Conservation (phyloP, 1,140 invertebrate species). For the Zophobas morio region DNA sequence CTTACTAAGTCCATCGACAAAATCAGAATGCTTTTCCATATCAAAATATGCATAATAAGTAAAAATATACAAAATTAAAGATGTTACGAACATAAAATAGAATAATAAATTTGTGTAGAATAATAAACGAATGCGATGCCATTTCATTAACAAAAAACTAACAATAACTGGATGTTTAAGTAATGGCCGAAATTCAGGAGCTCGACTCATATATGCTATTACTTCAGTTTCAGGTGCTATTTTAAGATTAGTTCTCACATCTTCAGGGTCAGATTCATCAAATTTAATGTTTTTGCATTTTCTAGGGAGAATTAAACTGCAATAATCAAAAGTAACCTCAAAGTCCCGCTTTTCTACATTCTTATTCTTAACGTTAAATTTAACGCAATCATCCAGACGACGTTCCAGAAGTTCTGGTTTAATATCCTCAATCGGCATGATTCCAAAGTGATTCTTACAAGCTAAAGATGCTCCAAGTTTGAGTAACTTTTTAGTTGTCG, state of each 20-base stretch:
- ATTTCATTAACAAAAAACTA: conserved; percentile 87
- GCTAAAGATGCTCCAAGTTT: conserved; percentile 81
- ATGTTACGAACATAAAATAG: conserved; percentile 79
- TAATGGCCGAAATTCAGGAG: conserved; percentile 76
- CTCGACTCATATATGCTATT: conserved; percentile 77
- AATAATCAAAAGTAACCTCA: conserved; percentile 81
- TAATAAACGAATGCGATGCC: conserved; percentile 81
- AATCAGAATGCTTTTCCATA: conserved; percentile 24
- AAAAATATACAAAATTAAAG: conserved; percentile 78
- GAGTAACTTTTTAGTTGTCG: conserved; percentile 75
- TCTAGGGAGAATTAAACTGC: conserved; percentile 70
- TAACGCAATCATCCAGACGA: conserved; percentile 78
- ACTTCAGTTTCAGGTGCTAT: conserved; percentile 73
- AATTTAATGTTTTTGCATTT: conserved; percentile 25
- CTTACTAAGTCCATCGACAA: conserved; percentile 17
- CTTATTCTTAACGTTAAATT: conserved; percentile 67
- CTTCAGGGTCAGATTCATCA: conserved; percentile 50
- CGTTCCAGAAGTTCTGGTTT: conserved; percentile 75
- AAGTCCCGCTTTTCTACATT: conserved; percentile 75
- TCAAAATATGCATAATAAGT: conserved; percentile 69
- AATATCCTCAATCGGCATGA: conserved; percentile 80
- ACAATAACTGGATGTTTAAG: conserved; percentile 85
- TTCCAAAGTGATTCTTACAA: conserved; percentile 75
- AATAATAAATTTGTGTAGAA: conserved; percentile 81
- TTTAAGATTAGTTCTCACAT: conserved; percentile 39